Percentiles rank a stretch among this genome's conserved stretches.
Evolutionary conservation across 2,797 vertebrate species (phyloP).

Genomic region (Dallia pectoralis): DNA sequence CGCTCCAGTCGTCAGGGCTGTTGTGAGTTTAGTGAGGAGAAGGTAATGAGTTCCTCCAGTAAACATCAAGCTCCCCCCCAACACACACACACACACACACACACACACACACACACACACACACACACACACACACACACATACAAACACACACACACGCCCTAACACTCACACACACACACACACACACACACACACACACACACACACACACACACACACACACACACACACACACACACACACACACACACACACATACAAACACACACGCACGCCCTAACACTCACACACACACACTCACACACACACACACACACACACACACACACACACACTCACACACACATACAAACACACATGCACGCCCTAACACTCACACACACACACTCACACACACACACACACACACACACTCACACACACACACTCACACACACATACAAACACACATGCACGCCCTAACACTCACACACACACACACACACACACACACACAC

Average conservation of each 20-base stretch:
- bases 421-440: conserved; percentile 18
- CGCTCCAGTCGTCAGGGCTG: conserved; percentile 22
- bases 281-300: conserved; percentile 30
- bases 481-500: conserved; percentile 35
- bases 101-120: conserved; percentile 36
- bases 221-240: conserved; percentile 43
- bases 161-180: conserved; percentile 49
- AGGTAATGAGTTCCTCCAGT: conserved; percentile 48
- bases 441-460: conserved; percentile 45
- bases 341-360: conserved; percentile 33
- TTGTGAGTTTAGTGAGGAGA: conserved; percentile 18
- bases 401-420: conserved; percentile 35
- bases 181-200: conserved; percentile 27
- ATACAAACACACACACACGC: conserved; percentile 36
- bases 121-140: conserved; percentile 16
- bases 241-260: conserved; percentile 29
- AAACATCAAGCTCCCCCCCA: no score
- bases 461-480: conserved; percentile 4
- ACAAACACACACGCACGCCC: no score
- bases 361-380: no score
- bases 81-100: conserved; percentile 39
- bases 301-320: conserved; percentile 32
- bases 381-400: conserved; percentile 39
- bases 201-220: conserved; percentile 18
- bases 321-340: conserved; percentile 26